phyloP scores from a whole-genome alignment of 1,140 invertebrate species.

The Cherax quadricarinatus region DNA sequence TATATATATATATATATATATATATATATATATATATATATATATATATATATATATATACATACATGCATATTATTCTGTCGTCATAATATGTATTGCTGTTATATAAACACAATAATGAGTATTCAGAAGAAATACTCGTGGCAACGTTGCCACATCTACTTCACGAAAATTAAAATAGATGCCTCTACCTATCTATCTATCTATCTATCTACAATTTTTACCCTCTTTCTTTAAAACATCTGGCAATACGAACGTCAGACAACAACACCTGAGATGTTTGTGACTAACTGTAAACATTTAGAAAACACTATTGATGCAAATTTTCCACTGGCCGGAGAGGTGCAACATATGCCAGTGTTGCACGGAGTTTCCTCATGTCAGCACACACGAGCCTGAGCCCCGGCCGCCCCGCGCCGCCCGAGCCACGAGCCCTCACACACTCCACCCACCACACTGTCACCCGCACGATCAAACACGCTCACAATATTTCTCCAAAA shows the following conservation, averaged over 20 bases:
- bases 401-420: slow-evolving; percentile 66
- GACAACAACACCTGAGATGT: too few relatives aligned
- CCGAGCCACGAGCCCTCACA: slow-evolving; percentile 61
- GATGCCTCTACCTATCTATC: not conserved
- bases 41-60: too few relatives aligned
- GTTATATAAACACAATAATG: not conserved
- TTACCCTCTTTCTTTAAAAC: too few relatives aligned
- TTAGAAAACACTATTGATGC: too few relatives aligned
- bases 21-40: too few relatives aligned
- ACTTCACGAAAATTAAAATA: not conserved
- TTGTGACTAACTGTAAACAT: too few relatives aligned
- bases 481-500: not conserved
- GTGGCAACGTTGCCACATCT: slow-evolving; percentile 29
- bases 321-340: too few relatives aligned
- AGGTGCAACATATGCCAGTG: not conserved
- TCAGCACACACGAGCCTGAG: slow-evolving; percentile 34
- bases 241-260: too few relatives aligned
- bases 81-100: not conserved
- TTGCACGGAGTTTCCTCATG: not conserved
- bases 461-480: slow-evolving; percentile 19
- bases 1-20: too few relatives aligned
- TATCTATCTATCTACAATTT: too few relatives aligned
- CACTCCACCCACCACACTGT: slow-evolving; percentile 10
- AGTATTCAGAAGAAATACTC: not conserved
- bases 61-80: not conserved